Percentiles rank a stretch among this genome's conserved stretches.
These are phyloP conservation scores for Stictonetta naevosa DNA, from an alignment of 2,113 vertebrate genomes.

Conservation along the genomic window DNA sequence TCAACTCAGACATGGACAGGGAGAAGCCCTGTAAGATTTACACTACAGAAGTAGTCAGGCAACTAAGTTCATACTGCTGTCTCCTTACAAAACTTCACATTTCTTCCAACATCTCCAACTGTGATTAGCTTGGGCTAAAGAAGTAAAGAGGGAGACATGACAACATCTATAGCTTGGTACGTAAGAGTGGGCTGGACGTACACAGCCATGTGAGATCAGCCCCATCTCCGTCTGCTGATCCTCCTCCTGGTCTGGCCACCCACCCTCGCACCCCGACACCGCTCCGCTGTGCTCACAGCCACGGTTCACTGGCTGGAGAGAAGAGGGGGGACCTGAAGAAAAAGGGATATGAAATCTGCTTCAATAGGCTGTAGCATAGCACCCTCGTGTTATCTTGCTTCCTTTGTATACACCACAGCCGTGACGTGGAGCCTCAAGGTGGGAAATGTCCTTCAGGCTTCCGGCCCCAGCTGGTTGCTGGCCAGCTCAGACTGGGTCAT, in stretches of 20 bases:
- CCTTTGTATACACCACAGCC: not conserved
- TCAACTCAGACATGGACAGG: accelerated
- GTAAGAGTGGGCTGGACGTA: not conserved
- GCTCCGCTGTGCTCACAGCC: accelerated
- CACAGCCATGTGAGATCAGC: accelerated
- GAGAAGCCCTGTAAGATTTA: accelerated
- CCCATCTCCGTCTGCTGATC: not conserved
- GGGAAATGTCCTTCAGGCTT: not conserved
- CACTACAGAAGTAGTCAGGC: not conserved
- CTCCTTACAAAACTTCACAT: not conserved
- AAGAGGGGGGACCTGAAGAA: not conserved
- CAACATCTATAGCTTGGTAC: not conserved
- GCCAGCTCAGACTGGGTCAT: not conserved
- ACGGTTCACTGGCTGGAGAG: not conserved
- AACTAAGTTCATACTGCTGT: not conserved
- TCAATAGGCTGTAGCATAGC: not conserved
- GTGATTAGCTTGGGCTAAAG: not conserved
- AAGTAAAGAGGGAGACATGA: not conserved
- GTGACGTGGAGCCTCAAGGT: not conserved
- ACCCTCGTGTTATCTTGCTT: not conserved
- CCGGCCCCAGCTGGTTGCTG: not conserved
- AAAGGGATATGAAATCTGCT: not conserved
- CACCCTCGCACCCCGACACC: not conserved
- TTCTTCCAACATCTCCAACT: not conserved
- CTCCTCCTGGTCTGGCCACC: not conserved